Base-by-base conservation (phyloP, 2,797 vertebrate species). In the Kryptolebias ocellatus region DNA sequence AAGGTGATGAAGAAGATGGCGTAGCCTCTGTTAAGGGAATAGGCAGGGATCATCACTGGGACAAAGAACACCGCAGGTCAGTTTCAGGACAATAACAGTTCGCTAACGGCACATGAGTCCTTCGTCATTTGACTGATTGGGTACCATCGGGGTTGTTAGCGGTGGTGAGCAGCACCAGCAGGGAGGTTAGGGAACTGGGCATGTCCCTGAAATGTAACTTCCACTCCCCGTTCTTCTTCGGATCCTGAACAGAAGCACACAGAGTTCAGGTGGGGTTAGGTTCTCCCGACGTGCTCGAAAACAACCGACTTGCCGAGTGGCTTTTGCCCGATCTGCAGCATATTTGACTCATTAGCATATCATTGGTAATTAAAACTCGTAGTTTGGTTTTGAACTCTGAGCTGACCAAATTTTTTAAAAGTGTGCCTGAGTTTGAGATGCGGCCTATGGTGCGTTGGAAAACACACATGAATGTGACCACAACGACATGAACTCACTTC, bases 91-190 rank as follows among this genome's bases (percentile, higher is more conserved):
- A 61, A 11, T 34, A 27, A 4, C 17, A 1, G 1, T 34, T 4
- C 31, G 31, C 11, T n/a, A 52, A 3, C 34, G 9, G 7, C 0
- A 6, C 8, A 6, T 5, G 34, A 24, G 17, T 1, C 10, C 24
- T 16, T 1, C 1, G 0, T 20, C 5, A 1, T 29, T 49, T 2
- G 14, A 53, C 2, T 16, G 4, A 31, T 0, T 2, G 1, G 0
- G 15, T 89, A 98, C 98, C 96, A 1, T 99, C 97, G 0, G 98
- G 98, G 83, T 98, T 98, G 85, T 99, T 99, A 72, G 98, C 96
- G 0, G 97, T 98, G 16, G 98, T 99, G 60, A 99, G 94, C 74
- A 99, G 90, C 72, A 99, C 97, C 74, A 99, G 90, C 58, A 99
- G 90, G 0, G 97, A 96, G 0, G 96, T 96, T 18, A 98, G 77